phyloP scores from a whole-genome alignment of 2,888 invertebrate species.

The Seira sanloemensis region DNA sequence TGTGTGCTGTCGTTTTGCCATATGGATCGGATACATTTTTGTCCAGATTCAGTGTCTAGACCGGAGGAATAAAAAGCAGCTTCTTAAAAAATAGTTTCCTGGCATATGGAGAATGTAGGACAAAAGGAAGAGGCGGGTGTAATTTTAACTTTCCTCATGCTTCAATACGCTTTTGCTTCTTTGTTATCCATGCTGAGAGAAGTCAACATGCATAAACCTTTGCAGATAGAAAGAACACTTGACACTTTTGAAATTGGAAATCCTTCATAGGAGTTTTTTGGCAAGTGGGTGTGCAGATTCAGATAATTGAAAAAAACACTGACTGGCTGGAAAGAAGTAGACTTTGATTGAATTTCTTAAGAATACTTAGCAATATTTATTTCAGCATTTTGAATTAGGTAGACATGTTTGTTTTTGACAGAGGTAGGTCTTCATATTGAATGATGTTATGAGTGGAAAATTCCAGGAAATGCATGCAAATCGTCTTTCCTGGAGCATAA shows the following conservation, averaged over 20 bases:
- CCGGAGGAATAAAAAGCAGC: background rate
- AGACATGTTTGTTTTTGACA: background rate
- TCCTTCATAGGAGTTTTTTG: background rate
- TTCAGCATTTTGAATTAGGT: too few relatives aligned
- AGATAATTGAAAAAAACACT: background rate
- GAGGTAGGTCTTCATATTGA: too few relatives aligned
- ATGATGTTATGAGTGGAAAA: background rate
- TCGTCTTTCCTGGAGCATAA: background rate
- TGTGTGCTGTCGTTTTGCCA: conserved; percentile 15
- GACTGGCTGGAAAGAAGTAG: background rate
- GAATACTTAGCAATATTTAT: too few relatives aligned
- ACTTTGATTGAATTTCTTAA: background rate
- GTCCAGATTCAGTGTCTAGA: conserved; percentile 31
- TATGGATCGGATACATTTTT: conserved; percentile 52
- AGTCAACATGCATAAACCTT: background rate
- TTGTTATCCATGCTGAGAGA: background rate
- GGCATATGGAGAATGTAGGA: conserved; percentile 52
- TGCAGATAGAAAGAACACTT: background rate
- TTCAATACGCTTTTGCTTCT: background rate
- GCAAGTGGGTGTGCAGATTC: background rate
- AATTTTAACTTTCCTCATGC: background rate
- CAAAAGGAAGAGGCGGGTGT: background rate
- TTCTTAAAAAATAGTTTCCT: conserved; percentile 20
- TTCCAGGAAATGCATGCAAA: conserved; percentile 1
- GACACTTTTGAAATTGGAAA: background rate